Base-by-base conservation (phyloP, 1,140 invertebrate genomes). In the Stegodyphus mimosarum region DNA sequence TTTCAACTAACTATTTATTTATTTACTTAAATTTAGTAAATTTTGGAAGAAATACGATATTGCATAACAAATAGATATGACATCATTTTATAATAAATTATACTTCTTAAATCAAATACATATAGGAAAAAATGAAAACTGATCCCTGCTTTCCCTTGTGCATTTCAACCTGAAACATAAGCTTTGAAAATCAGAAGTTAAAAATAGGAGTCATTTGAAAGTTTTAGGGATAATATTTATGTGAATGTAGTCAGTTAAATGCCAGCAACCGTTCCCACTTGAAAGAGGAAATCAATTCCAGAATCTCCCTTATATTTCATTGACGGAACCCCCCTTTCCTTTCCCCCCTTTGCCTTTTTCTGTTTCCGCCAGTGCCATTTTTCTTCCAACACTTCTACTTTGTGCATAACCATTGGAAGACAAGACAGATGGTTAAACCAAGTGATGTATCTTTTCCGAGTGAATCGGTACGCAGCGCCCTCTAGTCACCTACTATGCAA, bases 361-460 rank as follows among this genome's bases (percentile, higher is more conserved):
- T 81, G 78, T 81, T 83, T 63, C 80, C 55, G 55, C 70, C 71
- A 51, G 33, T 33, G 17, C 80, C 60, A 83, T 83, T 83, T 83
- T 83, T 83, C 80, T 83, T 74, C 80, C 71, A 83, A 83, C 80
- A 74, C 71, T 83, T 83, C 70, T 52, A 83, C 71, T 33, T 83
- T 17, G 70, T 66, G 80, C 70, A 83, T 74, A 74, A 80, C 78
- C 50, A 72, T 15, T 80, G 78, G 18, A 52, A 74, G 49, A 74
- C 81, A 84, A 84, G 81, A 84, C 72, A 66, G 81, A 84, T 84
- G 81, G 81, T 84, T 69, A 76, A 84, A 70, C 52, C 73, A 55
- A 53, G 73, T 84, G 81, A 84, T 84, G 81, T 84, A 84, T 84
- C 81, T 66, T 84, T 78, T 81, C 63, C 72, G 17, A 17, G 18